phyloP scores from a whole-genome alignment of 2,797 vertebrate species.

The Ispidina picta region DNA sequence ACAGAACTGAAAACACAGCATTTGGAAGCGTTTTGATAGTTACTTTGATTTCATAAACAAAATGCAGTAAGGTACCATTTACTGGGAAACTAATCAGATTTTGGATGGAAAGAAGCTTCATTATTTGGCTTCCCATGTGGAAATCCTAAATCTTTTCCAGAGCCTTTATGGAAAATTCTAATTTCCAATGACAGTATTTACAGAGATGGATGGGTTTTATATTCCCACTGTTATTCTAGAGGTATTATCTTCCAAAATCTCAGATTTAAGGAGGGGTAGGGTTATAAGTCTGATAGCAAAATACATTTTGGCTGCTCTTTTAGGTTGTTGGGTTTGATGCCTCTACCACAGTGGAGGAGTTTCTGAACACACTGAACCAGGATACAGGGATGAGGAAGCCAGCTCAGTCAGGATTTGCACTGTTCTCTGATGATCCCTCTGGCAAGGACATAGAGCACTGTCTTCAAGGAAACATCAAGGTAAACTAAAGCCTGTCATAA shows the following conservation, averaged over 20 bases:
- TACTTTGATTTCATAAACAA: neutral
- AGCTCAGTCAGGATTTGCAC: slow-evolving; percentile 89
- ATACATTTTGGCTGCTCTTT: neutral
- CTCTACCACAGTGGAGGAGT: slow-evolving; percentile 96
- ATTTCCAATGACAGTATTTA: neutral
- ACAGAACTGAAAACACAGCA: neutral
- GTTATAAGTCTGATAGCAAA: neutral
- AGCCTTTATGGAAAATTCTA: neutral
- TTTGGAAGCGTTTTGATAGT: neutral
- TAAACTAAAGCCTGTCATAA: slow-evolving; percentile 64
- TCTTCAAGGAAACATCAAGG: slow-evolving; percentile 93
- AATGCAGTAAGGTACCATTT: neutral
- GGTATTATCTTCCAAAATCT: neutral
- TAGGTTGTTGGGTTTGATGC: slow-evolving; percentile 98
- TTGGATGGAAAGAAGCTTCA: neutral
- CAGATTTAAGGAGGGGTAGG: neutral
- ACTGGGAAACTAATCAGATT: neutral
- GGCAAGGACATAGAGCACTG: slow-evolving; percentile 92
- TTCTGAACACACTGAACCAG: slow-evolving; percentile 93
- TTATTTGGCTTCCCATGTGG: neutral
- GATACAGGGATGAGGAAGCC: slow-evolving; percentile 93
- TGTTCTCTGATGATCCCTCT: slow-evolving; percentile 95
- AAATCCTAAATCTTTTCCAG: neutral
- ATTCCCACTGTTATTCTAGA: neutral
- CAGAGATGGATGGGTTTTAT: neutral